These are phyloP conservation scores for Pyrocoelia pectoralis DNA, from an alignment of 2,888 invertebrate species.

Conservation along the genomic window DNA sequence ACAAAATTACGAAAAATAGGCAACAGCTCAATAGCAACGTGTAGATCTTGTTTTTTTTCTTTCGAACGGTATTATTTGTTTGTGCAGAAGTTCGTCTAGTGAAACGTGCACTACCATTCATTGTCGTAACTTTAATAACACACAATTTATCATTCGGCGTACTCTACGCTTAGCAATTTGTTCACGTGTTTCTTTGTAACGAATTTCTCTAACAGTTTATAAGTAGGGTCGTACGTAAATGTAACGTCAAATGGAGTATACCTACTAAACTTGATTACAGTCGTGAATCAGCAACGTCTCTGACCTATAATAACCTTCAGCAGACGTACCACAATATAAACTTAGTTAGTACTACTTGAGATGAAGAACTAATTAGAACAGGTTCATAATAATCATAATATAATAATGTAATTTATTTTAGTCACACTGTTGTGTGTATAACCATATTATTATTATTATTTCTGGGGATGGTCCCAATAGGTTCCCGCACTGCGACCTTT, in stretches of 20 bases:
- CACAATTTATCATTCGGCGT: constrained; percentile 17
- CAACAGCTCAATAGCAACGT: constrained; percentile 53
- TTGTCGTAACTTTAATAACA: constrained; percentile 26
- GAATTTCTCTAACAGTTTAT: constrained; percentile 25
- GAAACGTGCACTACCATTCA: constrained; percentile 32
- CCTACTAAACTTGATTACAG: neutral
- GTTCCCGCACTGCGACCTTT: no score
- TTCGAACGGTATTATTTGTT: constrained; percentile 2
- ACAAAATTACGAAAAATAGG: constrained; percentile 52
- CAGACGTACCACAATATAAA: neutral
- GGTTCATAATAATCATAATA: no score
- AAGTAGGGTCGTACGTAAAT: constrained; percentile 19
- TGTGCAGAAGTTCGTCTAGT: constrained; percentile 22
- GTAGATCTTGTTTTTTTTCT: constrained; percentile 5
- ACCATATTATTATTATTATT: no score
- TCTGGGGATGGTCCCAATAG: no score
- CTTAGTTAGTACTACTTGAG: no score
- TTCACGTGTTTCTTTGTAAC: constrained; percentile 26
- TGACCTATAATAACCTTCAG: constrained; percentile 25
- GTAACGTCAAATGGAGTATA: constrained; percentile 9
- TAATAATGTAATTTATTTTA: no score
- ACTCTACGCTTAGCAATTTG: constrained; percentile 24
- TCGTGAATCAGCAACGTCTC: constrained; percentile 22
- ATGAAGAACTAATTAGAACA: no score
- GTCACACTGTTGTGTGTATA: no score